These are phyloP conservation scores for Pachypeltis micranthus DNA, from an alignment of 1,140 invertebrate species.

Conservation along the genomic window DNA sequence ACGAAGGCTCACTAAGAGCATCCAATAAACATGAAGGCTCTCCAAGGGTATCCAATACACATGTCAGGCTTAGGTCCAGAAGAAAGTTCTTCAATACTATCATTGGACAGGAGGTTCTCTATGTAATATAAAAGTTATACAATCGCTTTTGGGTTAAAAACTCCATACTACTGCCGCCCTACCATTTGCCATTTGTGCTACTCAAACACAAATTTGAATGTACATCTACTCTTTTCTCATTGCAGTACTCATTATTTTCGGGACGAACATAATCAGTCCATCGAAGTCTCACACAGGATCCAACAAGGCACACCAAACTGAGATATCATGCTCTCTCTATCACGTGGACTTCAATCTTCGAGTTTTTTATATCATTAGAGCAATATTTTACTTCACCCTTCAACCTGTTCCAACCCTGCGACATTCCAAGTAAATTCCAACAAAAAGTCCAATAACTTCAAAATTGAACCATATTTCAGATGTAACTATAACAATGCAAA, in stretches of 20 bases:
- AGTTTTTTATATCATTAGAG: background rate
- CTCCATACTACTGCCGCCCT: background rate
- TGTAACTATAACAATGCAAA: background rate
- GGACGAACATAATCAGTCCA: constrained; percentile 45
- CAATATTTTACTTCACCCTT: background rate
- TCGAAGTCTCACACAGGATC: background rate
- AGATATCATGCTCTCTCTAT: constrained; percentile 1
- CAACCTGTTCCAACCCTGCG: background rate
- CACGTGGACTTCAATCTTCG: background rate
- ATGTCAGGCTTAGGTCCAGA: too few species aligned
- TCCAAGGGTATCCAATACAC: too few species aligned
- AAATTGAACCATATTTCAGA: background rate
- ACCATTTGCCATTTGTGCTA: background rate
- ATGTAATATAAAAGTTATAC: background rate
- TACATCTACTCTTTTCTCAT: constrained; percentile 32
- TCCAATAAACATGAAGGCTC: too few species aligned
- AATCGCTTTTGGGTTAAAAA: background rate
- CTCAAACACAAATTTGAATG: constrained; percentile 9
- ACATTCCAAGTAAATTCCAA: too few species aligned
- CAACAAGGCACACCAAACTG: background rate
- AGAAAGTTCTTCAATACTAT: background rate
- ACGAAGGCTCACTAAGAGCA: too few species aligned
- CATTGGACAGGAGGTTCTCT: background rate
- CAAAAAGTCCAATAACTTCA: background rate
- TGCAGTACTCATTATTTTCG: constrained; percentile 64